Percentiles rank a stretch among this genome's conserved stretches.
Conservation (phyloP, 1,140 invertebrate species). For the Drosophila novamexicana region DNA sequence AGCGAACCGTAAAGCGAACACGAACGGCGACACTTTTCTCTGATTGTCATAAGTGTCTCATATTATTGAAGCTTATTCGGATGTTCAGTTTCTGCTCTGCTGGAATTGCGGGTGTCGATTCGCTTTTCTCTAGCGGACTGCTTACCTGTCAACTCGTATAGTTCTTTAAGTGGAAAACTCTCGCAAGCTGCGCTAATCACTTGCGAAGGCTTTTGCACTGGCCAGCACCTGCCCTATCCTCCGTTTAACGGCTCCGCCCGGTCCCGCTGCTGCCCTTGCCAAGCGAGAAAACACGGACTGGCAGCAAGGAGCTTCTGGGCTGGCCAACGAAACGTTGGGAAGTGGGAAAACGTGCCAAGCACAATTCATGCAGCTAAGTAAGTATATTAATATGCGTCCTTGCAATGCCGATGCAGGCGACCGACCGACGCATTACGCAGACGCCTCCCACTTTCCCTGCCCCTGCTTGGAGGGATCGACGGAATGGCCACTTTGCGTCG, state of each 20-base stretch:
- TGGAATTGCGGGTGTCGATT: not conserved
- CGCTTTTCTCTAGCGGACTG: not conserved
- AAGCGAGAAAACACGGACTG: too few relatives aligned
- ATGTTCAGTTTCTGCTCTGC: too few relatives aligned
- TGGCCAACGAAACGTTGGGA: constrained; percentile 34
- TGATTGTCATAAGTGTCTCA: too few relatives aligned
- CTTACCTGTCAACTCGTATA: constrained; percentile 9
- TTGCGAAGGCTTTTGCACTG: constrained; percentile 16
- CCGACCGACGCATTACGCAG: constrained; percentile 42
- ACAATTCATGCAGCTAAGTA: constrained; percentile 75
- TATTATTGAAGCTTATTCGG: too few relatives aligned
- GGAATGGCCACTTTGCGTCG: constrained; percentile 69
- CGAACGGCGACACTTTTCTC: too few relatives aligned
- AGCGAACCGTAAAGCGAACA: too few relatives aligned
- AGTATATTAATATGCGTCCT: constrained; percentile 82
- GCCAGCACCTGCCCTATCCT: too few relatives aligned
- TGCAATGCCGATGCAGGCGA: constrained; percentile 49
- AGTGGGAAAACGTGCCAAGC: constrained; percentile 62
- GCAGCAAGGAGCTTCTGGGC: not conserved
- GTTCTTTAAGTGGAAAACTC: constrained; percentile 2
- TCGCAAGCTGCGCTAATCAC: constrained; percentile 33
- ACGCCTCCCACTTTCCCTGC: constrained; percentile 1
- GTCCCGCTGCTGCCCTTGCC: not conserved
- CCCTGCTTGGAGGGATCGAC: not conserved
- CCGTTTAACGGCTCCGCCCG: not conserved